Conservation (phyloP, 35 echinoderm and acorn worm species). For the Ptychodera flava region DNA sequence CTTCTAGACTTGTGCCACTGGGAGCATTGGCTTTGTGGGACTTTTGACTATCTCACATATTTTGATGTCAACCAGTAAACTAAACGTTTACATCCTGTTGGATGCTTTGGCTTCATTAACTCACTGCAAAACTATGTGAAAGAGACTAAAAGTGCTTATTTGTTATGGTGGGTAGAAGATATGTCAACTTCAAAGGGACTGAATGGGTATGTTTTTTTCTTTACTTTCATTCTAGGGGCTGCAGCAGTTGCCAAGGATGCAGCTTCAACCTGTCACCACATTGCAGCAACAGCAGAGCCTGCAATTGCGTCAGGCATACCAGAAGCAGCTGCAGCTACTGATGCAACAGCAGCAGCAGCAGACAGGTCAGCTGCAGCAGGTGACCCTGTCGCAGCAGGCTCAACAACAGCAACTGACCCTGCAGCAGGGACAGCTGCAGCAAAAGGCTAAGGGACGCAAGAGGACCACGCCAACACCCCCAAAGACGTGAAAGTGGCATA, state of each 20-base stretch:
- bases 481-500: neutral
- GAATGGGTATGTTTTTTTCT: too few species aligned
- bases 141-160: too few species aligned
- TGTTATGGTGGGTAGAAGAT: too few species aligned
- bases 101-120: too few species aligned
- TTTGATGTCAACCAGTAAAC: too few species aligned
- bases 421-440: neutral
- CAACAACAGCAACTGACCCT: neutral
- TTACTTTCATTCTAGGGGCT: neutral
- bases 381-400: neutral
- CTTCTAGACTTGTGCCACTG: too few species aligned
- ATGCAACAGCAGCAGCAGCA: neutral
- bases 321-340: neutral
- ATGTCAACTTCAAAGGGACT: too few species aligned
- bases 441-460: neutral
- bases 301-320: neutral
- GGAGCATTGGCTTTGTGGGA: too few species aligned
- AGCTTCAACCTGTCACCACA: neutral
- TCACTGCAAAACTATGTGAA: too few species aligned
- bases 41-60: too few species aligned
- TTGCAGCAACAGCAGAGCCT: neutral
- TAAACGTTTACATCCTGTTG: too few species aligned
- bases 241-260: neutral
- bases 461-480: neutral
- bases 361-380: neutral